Evolutionary conservation across 2,797 vertebrate genomes (phyloP), one percentile per base, ranked within the genome.

Genomic region (Buphagus erythrorhynchus): DNA sequence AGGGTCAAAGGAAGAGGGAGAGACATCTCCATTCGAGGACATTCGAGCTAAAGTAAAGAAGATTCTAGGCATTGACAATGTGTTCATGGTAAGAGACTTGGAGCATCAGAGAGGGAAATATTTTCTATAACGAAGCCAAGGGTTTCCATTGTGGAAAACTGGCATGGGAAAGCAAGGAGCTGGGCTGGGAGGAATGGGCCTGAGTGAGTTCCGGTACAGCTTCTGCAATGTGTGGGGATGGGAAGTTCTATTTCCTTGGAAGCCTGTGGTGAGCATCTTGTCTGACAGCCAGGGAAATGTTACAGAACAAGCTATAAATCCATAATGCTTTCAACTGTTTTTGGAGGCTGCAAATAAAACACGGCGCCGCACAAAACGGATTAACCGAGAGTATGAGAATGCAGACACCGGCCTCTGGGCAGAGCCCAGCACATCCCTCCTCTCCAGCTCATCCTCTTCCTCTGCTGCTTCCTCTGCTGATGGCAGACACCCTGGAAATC

Each of bases 21-120:
- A 71, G 14, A 33, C 80, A 33, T 69, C 84, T 79, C 79, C 9
- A 0, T 31, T 57, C 0, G 5, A 87, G 31, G 36, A 74, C 22
- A 66, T 98, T 49, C 67, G 98, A 94, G 86, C 74, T 80, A 99
- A 98, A 92, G 89, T 98, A 78, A 98, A 96, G 89, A 98, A 97
- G 95, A 98, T 99, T 83, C 93, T 98, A 61, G 86, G 94, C 79
- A 91, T 97, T 88, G 95, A 96, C 62, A 69, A 85, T 8, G 45
- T 97, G 13, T 46, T 94, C 74, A 35, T 5, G 90, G 96, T 97
- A 97, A 97, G 88, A 71, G 33, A 43, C 33, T 54, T 21, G 17
- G 36, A 91, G 42, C 38, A 76, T 63, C 9, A 18, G n/a, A 91
- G n/a, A 42, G 19, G 45, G 66, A 33, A 90, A 45, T 57, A 42